Percentiles rank a stretch among this genome's conserved stretches.
Conservation (phyloP, 1,140 invertebrate genomes). For the Oreohelix idahoensis region DNA sequence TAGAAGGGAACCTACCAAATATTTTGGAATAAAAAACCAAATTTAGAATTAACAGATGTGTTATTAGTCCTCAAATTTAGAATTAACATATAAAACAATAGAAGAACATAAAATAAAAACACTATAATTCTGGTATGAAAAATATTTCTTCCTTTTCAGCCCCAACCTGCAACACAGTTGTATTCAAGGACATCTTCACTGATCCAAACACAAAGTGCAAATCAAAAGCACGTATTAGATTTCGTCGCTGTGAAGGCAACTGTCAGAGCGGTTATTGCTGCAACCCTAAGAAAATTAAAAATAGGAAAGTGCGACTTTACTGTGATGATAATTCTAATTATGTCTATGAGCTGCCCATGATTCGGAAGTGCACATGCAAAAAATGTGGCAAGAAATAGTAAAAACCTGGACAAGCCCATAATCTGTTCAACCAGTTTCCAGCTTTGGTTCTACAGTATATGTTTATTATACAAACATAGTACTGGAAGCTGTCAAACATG, state of each 20-base stretch:
- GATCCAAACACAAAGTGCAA: slow-evolving; percentile 67
- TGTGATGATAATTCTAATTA: slow-evolving; percentile 93
- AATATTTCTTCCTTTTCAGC: slow-evolving; percentile 47
- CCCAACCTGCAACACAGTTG: slow-evolving; percentile 61
- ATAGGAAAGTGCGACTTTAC: slow-evolving; percentile 92
- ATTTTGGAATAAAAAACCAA: too few relatives aligned
- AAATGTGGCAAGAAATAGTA: slow-evolving; percentile 47
- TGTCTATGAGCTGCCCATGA: slow-evolving; percentile 95
- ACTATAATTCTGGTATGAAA: too few relatives aligned
- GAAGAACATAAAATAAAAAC: background rate
- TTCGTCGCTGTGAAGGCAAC: slow-evolving; percentile 63
- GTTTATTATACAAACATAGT: background rate
- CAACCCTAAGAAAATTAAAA: slow-evolving; percentile 89
- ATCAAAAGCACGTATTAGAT: slow-evolving; percentile 64
- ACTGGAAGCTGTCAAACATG: background rate
- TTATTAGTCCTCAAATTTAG: too few relatives aligned
- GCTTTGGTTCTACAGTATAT: background rate
- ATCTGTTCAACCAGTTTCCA: background rate
- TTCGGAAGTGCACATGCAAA: slow-evolving; percentile 84
- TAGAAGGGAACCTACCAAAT: too few relatives aligned
- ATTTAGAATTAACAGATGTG: too few relatives aligned
- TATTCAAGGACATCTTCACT: slow-evolving; percentile 64
- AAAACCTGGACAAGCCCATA: background rate
- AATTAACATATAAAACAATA: too few relatives aligned
- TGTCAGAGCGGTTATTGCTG: slow-evolving; percentile 81